These are phyloP conservation scores for Caenorhabditis afra DNA, from an alignment of 2,888 invertebrate species.

Conservation along the genomic window DNA sequence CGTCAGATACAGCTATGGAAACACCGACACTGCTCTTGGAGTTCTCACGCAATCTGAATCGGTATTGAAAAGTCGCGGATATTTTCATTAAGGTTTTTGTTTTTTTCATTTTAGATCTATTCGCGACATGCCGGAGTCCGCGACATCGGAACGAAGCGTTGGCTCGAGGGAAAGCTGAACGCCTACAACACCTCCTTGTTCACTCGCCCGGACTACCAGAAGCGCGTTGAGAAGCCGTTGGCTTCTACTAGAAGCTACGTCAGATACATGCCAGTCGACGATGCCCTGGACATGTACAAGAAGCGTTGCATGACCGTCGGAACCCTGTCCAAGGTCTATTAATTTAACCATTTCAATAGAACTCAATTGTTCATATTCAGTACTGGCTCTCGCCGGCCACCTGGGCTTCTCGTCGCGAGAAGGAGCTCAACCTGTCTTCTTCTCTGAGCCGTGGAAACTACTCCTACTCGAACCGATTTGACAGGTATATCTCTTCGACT, in stretches of 20 bases:
- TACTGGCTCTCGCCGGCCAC: conserved; percentile 80
- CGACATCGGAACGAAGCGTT: conserved; percentile 79
- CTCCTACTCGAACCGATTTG: conserved; percentile 67
- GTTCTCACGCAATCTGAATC: conserved; percentile 77
- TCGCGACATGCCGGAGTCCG: conserved; percentile 70
- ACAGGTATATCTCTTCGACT: conserved; percentile 37
- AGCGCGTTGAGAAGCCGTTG: conserved; percentile 73
- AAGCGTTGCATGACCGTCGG: conserved; percentile 80
- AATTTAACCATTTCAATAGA: background rate
- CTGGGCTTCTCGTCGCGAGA: conserved; percentile 74
- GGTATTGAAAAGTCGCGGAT: conserved; percentile 54
- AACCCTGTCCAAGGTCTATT: conserved; percentile 76
- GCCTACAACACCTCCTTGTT: conserved; percentile 78
- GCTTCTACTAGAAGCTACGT: conserved; percentile 76
- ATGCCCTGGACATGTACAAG: conserved; percentile 80
- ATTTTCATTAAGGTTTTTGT: too few species aligned
- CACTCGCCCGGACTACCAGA: conserved; percentile 69
- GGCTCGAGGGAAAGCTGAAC: conserved; percentile 79
- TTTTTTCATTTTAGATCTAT: conserved; percentile 61
- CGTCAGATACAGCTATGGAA: conserved; percentile 72
- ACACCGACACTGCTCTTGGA: conserved; percentile 74
- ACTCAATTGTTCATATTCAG: conserved; percentile 44
- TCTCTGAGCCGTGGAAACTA: conserved; percentile 71
- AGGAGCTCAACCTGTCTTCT: conserved; percentile 74
- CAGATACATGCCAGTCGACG: conserved; percentile 80